Evolutionary conservation across 1,140 invertebrate species (phyloP).

Genomic region (Cydia pomonella): DNA sequence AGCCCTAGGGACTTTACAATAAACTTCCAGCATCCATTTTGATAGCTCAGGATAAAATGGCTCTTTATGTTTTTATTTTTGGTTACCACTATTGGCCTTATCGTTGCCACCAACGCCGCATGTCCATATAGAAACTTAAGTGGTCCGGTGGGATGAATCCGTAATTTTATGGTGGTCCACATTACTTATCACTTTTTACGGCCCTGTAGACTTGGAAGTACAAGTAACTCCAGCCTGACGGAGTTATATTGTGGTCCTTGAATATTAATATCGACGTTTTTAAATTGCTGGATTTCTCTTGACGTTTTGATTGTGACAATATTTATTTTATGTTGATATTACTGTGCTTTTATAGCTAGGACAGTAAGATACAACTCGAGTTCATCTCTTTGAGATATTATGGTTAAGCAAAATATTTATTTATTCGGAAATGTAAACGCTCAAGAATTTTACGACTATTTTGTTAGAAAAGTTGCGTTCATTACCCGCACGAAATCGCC

Average conservation of each 20-base stretch:
- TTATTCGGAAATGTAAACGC: no score
- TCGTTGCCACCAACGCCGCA: constrained; percentile 56
- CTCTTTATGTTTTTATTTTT: constrained; percentile 55
- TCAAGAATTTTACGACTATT: no score
- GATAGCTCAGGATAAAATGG: constrained; percentile 46
- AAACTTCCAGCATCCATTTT: constrained; percentile 23
- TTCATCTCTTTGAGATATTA: no score
- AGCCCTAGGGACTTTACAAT: constrained; percentile 34
- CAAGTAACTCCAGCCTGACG: background rate
- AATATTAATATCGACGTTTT: background rate
- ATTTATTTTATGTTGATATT: background rate
- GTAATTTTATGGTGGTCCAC: constrained; percentile 60
- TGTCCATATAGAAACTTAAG: constrained; percentile 59
- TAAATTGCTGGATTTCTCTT: background rate
- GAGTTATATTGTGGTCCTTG: background rate
- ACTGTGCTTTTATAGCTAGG: no score
- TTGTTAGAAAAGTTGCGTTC: no score
- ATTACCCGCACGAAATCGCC: no score
- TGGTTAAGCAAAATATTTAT: no score
- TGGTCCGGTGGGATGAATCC: constrained; percentile 50
- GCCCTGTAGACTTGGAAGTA: constrained; percentile 23
- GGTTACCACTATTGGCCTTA: constrained; percentile 54
- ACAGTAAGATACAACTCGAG: no score
- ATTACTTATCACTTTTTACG: constrained; percentile 63
- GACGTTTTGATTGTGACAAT: background rate